Base-by-base conservation (phyloP, 2,888 invertebrate species). In the Dysmachus trigonus region DNA sequence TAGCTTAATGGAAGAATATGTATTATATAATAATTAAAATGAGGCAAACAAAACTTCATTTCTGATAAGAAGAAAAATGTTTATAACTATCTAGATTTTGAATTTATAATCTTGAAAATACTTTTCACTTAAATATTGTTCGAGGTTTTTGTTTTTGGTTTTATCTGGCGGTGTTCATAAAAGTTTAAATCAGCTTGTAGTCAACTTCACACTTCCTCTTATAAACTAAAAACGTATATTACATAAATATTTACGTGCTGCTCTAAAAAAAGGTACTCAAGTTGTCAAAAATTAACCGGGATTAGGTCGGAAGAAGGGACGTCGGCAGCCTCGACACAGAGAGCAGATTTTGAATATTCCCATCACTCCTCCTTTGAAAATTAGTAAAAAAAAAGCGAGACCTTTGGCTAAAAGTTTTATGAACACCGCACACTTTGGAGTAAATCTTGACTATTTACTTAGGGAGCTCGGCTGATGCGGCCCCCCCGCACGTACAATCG, bases 391-490 rank as follows among this genome's bases (percentile, higher is more conserved):
- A 47, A 47, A 47, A 47, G n/a, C n/a, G 13, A 33, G 53, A 35
- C 81, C 47, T 81, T 81, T 53, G 8, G 22, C 62, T 81, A 62
- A 81, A 83, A 83, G 30, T 83, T 83, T 83, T 83, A 83, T 41
- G 72, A 82, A 82, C 62, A 62, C 18, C n/a, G 72, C 72, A 38
- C 71, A 83, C 71, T 83, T 83, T 71, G 27, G 72, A 83, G 72
- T 72, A 83, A 72, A 83, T 83, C 83, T 83, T 30, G 38, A 38
- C 83, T 83, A 72, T 72, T 83, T 83, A 72, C 83, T 83, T 72
- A 72, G 33, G 13, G 30, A 83, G 72, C 72, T 72, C 41, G 6
- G 13, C 71, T 53, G 38, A 41, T 83, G 83, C 83, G 38, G 35
- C 38, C 13, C 41, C n/a, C 22, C 27, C 83, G 30, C 38, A 72